A percentile compares a stretch with the other conserved stretches of the same genome.
These are phyloP conservation scores for Sisor rabdophorus DNA, from an alignment of 2,113 vertebrate genomes.

Conservation along the genomic window DNA sequence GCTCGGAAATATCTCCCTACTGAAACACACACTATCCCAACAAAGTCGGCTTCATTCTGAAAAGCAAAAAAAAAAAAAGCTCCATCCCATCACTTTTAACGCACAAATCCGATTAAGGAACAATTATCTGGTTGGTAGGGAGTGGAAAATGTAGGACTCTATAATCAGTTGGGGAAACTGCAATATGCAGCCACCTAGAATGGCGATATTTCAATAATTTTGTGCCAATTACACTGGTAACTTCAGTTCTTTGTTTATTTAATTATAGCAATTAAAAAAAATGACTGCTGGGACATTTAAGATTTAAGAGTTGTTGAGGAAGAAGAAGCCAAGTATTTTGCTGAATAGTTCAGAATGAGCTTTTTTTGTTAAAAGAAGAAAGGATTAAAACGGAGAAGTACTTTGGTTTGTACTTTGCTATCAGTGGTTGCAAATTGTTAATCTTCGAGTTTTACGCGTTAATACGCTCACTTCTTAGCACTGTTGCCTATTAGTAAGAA, in stretches of 20 bases:
- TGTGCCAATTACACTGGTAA: constrained; percentile 39
- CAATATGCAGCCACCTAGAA: constrained; percentile 47
- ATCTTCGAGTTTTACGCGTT: background rate
- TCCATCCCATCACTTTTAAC: constrained; percentile 42
- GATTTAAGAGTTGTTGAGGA: background rate
- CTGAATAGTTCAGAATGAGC: background rate
- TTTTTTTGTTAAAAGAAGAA: background rate
- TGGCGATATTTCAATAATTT: constrained; percentile 46
- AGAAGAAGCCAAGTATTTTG: constrained; percentile 3
- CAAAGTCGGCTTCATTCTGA: constrained; percentile 41
- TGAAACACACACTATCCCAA: constrained; percentile 36
- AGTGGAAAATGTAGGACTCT: constrained; percentile 44
- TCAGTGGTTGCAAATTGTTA: background rate
- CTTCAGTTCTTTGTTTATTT: constrained; percentile 6
- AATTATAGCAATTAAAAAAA: constrained; percentile 12
- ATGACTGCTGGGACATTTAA: constrained; percentile 25
- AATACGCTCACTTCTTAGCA: background rate
- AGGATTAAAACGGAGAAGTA: background rate
- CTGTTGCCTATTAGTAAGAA: no score
- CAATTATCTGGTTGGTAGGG: constrained; percentile 41
- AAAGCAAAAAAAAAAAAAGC: constrained; percentile 46
- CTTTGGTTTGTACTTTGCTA: background rate
- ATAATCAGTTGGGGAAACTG: constrained; percentile 44
- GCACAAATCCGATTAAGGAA: constrained; percentile 46
- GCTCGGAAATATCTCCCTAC: constrained; percentile 12